These are phyloP conservation scores for Gallirallus australis DNA, from an alignment of 2,797 vertebrate species.

Conservation along the genomic window DNA sequence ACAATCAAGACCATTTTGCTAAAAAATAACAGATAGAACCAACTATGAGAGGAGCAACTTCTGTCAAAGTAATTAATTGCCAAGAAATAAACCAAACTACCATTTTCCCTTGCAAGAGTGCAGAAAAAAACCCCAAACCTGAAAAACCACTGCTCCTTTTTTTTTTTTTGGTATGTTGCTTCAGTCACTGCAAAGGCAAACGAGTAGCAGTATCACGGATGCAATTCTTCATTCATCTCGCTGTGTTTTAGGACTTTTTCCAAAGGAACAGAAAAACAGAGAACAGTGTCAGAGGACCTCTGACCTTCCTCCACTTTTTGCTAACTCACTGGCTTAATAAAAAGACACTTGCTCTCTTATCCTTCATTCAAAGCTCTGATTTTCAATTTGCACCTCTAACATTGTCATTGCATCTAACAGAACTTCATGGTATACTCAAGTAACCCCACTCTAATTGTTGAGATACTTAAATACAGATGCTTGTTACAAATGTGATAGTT, in stretches of 20 bases:
- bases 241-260: neutral
- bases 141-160: neutral
- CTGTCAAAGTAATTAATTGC: neutral
- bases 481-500: neutral
- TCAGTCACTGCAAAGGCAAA: neutral
- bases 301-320: constrained; percentile 14
- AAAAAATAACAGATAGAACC: neutral
- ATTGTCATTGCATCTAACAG: neutral
- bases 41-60: neutral
- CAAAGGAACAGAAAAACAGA: neutral
- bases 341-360: neutral
- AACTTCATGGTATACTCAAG: neutral
- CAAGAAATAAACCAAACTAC: neutral
- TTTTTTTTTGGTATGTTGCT: neutral
- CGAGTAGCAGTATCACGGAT: neutral
- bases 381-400: neutral
- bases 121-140: neutral
- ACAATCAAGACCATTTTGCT: neutral
- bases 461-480: neutral
- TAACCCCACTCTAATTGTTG: neutral
- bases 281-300: neutral
- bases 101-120: neutral
- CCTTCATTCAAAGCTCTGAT: neutral
- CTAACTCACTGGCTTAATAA: neutral
- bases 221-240: neutral